Conservation (phyloP, 2,888 invertebrate genomes). For the Corythucha ciliata region DNA sequence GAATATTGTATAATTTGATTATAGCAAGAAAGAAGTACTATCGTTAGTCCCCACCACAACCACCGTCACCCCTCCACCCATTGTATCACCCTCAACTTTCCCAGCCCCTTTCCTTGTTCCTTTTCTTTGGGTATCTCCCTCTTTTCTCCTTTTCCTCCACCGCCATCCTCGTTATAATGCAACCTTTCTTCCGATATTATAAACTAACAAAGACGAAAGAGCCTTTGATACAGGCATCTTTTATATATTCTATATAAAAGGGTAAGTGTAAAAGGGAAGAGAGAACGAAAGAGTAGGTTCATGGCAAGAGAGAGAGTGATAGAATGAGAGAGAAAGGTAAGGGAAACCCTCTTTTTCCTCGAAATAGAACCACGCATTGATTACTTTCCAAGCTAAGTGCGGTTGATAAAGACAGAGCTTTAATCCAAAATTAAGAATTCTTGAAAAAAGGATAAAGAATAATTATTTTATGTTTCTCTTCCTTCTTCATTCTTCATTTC, state of each 20-base stretch:
- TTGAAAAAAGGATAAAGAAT: too few relatives aligned
- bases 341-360: conserved; percentile 14
- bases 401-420: conserved; percentile 21
- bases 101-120: conserved; percentile 2
- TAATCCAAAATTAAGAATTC: conserved; percentile 20
- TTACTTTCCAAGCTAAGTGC: conserved; percentile 23
- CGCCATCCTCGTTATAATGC: conserved; percentile 23
- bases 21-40: neutral
- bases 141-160: neutral
- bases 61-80: neutral
- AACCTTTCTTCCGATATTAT: conserved; percentile 27
- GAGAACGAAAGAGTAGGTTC: conserved; percentile 12
- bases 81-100: neutral
- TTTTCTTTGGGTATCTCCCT: conserved; percentile 11
- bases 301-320: conserved; percentile 7
- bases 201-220: conserved; percentile 26
- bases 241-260: conserved; percentile 24
- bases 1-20: too few relatives aligned
- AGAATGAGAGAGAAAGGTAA: conserved; percentile 3
- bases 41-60: neutral
- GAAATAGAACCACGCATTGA: conserved; percentile 23
- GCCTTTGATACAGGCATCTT: conserved; percentile 23
- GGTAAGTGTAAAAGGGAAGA: conserved; percentile 22
- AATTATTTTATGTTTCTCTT: too few relatives aligned
- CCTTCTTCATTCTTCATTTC: too few relatives aligned